These are phyloP conservation scores for Drosophila sechellia DNA, from an alignment of 1,140 invertebrate species.

Conservation along the genomic window DNA sequence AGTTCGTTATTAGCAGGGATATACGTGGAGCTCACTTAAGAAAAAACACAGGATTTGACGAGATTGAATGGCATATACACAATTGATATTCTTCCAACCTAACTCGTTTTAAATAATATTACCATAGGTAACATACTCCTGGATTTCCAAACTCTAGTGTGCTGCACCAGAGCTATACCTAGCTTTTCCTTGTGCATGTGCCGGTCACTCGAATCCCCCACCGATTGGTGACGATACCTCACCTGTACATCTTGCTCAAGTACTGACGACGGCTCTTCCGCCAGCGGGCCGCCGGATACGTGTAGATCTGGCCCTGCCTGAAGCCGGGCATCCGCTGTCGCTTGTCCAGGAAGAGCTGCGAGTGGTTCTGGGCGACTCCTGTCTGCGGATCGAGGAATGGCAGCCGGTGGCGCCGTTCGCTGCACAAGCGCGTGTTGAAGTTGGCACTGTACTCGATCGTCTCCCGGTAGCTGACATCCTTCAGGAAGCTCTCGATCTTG, in stretches of 20 bases:
- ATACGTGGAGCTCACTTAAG: not conserved
- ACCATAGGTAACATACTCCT: too few species aligned
- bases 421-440: constrained; percentile 96
- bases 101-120: too few species aligned
- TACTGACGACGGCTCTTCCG: constrained; percentile 83
- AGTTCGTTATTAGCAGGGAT: not conserved
- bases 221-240: constrained; percentile 5
- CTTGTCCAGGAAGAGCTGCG: constrained; percentile 94
- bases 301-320: constrained; percentile 95
- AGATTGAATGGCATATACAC: too few species aligned
- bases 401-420: constrained; percentile 95
- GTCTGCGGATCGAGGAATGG: constrained; percentile 98
- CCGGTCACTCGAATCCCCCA: too few species aligned
- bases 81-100: too few species aligned
- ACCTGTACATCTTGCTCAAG: constrained; percentile 84
- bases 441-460: constrained; percentile 96
- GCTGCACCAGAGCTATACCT: too few species aligned
- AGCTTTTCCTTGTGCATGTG: too few species aligned
- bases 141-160: too few species aligned
- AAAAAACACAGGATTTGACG: not conserved
- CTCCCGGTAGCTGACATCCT: constrained; percentile 95
- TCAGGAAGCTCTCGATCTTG: constrained; percentile 94
- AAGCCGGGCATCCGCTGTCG: constrained; percentile 95
- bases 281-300: constrained; percentile 89
- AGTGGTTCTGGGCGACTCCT: constrained; percentile 97